Conservation (phyloP, 1,140 invertebrate genomes). For the Gonioctena quinquepunctata region DNA sequence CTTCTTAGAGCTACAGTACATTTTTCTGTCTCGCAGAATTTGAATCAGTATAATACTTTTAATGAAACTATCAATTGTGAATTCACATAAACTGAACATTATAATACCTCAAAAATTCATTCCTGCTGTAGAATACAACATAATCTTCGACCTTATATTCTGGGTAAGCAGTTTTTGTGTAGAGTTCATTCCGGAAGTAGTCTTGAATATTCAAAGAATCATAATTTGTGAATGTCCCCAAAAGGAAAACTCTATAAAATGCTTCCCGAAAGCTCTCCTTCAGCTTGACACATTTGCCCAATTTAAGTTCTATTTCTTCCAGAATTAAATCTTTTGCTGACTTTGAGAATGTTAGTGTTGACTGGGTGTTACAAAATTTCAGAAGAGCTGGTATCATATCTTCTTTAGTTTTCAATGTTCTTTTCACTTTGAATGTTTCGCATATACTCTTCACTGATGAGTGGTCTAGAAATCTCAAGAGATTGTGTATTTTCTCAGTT, state of each 20-base stretch:
- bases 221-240: constrained; percentile 28
- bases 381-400: constrained; percentile 1
- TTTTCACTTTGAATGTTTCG: not conserved
- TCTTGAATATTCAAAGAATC: constrained; percentile 22
- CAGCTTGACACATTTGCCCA: constrained; percentile 18
- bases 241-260: constrained; percentile 21
- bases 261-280: constrained; percentile 3
- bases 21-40: no score
- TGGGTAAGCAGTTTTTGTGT: constrained; percentile 20
- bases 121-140: constrained; percentile 19
- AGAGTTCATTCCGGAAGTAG: constrained; percentile 2
- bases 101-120: constrained; percentile 27
- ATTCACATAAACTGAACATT: no score
- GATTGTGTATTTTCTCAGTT: not conserved
- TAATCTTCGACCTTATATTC: constrained; percentile 5
- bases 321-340: constrained; percentile 10
- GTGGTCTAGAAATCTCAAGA: not conserved
- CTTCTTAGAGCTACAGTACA: no score
- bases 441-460: not conserved
- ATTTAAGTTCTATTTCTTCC: constrained; percentile 9
- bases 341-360: not conserved
- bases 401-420: constrained; percentile 8
- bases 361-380: not conserved
- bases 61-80: no score
- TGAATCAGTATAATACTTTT: no score